These are phyloP conservation scores for Notocelia uddmanniana DNA, from an alignment of 2,888 invertebrate genomes.

Conservation along the genomic window DNA sequence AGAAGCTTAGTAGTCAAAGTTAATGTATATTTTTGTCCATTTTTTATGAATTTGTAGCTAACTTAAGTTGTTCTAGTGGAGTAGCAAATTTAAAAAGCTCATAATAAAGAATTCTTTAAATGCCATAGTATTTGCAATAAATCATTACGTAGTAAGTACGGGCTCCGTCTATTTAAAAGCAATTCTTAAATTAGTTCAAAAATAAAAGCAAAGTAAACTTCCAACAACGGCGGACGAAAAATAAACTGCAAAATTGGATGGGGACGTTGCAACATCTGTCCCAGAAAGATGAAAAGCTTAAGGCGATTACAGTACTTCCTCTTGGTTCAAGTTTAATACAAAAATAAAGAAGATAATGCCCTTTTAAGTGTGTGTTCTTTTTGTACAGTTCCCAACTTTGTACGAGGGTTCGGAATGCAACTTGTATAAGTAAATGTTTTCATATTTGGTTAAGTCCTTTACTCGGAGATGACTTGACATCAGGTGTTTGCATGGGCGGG, in stretches of 20 bases:
- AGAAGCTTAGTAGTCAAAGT: no score
- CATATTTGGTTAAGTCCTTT: slow-evolving; percentile 65
- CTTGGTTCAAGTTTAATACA: slow-evolving; percentile 76
- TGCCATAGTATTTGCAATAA: slow-evolving; percentile 26
- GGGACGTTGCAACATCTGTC: slow-evolving; percentile 72
- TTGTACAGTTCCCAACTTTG: slow-evolving; percentile 52
- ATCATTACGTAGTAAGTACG: slow-evolving; percentile 22
- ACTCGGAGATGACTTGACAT: slow-evolving; percentile 51
- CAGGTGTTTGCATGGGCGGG: slow-evolving; percentile 39
- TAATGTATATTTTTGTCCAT: no score
- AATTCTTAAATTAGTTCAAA: slow-evolving; percentile 46
- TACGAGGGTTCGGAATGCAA: slow-evolving; percentile 50
- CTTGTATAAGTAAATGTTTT: slow-evolving; percentile 63
- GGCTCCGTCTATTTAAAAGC: slow-evolving; percentile 23
- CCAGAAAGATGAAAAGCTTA: slow-evolving; percentile 79
- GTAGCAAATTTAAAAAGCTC: neutral
- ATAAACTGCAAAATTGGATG: slow-evolving; percentile 56
- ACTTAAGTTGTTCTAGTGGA: neutral
- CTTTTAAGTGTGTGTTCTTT: slow-evolving; percentile 74
- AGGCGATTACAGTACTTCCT: slow-evolving; percentile 77
- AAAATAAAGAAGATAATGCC: slow-evolving; percentile 79
- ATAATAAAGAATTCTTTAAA: neutral
- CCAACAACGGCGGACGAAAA: slow-evolving; percentile 56
- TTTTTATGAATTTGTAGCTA: no score
- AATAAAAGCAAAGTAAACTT: slow-evolving; percentile 47